These are phyloP conservation scores for Chaetops frenatus DNA, from an alignment of 2,113 vertebrate genomes.

Conservation along the genomic window DNA sequence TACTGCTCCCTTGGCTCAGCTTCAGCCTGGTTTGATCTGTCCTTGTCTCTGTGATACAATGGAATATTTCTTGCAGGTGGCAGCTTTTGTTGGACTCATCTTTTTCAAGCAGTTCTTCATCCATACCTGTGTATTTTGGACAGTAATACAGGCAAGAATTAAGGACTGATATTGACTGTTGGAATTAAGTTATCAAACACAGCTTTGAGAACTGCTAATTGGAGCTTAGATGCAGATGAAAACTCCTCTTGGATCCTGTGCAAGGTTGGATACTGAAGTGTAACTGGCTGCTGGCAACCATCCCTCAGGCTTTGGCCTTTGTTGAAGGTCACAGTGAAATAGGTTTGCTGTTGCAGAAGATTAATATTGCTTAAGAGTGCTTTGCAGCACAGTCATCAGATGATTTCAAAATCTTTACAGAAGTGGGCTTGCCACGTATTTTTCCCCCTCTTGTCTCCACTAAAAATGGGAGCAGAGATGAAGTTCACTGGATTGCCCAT, in stretches of 20 bases:
- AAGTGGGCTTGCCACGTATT: background rate
- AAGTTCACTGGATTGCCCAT: background rate
- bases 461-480: background rate
- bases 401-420: background rate
- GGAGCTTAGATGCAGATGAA: background rate
- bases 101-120: background rate
- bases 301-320: background rate
- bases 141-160: background rate
- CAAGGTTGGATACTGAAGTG: background rate
- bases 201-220: background rate
- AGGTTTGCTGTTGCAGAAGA: background rate
- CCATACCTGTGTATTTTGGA: background rate
- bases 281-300: background rate
- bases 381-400: background rate
- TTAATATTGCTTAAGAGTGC: background rate
- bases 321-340: background rate
- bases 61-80: background rate
- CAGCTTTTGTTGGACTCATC: background rate
- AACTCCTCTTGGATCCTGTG: background rate
- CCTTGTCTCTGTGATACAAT: background rate
- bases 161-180: background rate
- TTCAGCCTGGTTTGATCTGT: background rate
- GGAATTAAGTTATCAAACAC: background rate
- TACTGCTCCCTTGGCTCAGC: background rate
- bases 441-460: accelerated